Evolutionary conservation across 2,888 invertebrate species (phyloP).

Genomic region (Chamaedrilus cognettii): DNA sequence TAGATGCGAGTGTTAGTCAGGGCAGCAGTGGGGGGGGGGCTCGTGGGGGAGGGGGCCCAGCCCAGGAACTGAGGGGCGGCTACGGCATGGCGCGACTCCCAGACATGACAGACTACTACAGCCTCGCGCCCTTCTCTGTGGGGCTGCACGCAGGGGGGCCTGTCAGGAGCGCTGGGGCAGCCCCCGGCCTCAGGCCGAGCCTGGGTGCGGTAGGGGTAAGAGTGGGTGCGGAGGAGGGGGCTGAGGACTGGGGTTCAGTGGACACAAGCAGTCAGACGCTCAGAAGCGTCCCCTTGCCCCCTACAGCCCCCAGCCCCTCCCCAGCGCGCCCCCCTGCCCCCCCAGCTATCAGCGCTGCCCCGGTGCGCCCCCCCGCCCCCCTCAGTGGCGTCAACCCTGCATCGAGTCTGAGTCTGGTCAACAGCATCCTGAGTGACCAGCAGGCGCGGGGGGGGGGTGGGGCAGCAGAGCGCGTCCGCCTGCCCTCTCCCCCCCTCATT

Average conservation of each 20-base stretch:
- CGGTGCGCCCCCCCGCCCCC: constrained; percentile 58
- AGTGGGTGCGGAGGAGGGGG: too few relatives aligned
- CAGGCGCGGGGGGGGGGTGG: neutral
- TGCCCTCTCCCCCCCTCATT: constrained; percentile 50
- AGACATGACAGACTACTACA: neutral
- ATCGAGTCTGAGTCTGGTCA: constrained; percentile 12
- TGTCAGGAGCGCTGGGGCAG: too few relatives aligned
- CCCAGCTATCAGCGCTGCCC: neutral
- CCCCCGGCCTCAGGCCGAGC: too few relatives aligned
- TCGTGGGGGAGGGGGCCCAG: too few relatives aligned
- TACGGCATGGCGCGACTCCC: neutral
- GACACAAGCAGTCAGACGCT: too few relatives aligned
- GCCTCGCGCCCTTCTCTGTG: constrained; percentile 3
- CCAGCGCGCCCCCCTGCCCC: neutral
- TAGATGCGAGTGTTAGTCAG: too few relatives aligned
- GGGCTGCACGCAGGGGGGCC: too few relatives aligned
- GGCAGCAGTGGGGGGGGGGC: too few relatives aligned
- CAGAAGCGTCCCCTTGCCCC: too few relatives aligned
- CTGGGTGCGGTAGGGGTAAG: too few relatives aligned
- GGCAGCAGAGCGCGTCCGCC: constrained; percentile 9
- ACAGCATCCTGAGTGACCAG: constrained; percentile 20
- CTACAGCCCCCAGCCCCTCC: too few relatives aligned
- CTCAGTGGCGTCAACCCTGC: neutral
- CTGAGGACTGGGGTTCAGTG: too few relatives aligned
- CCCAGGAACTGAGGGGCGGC: neutral